phyloP scores from a whole-genome alignment of 2,888 invertebrate species.

The Prosopocoilus inquinatus region DNA sequence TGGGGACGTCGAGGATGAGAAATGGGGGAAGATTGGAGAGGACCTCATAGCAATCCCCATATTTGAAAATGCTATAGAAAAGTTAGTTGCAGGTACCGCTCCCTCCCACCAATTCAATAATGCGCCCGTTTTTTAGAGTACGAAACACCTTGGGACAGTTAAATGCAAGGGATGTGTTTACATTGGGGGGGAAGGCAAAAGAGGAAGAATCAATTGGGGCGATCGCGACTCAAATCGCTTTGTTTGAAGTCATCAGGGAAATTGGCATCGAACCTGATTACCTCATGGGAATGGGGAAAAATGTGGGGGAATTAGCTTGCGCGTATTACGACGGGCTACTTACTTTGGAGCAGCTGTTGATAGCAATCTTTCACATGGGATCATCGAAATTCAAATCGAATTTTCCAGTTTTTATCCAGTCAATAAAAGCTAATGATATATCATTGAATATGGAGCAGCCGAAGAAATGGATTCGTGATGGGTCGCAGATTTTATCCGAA shows the following conservation, averaged over 20 bases:
- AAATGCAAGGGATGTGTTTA: too few species aligned
- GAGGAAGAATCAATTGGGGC: too few species aligned
- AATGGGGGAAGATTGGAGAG: background rate
- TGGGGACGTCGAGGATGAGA: background rate
- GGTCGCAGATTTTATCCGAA: background rate
- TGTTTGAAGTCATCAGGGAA: slow-evolving; percentile 1
- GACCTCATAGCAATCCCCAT: background rate
- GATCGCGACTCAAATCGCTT: background rate
- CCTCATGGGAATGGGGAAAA: background rate
- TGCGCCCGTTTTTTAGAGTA: too few species aligned
- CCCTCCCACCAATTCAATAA: too few species aligned
- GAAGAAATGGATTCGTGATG: too few species aligned
- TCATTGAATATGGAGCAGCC: too few species aligned
- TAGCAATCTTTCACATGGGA: background rate
- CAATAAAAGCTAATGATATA: too few species aligned
- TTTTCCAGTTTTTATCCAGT: too few species aligned
- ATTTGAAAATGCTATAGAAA: too few species aligned
- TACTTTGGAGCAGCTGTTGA: slow-evolving; percentile 5
- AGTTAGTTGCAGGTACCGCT: too few species aligned
- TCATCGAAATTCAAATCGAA: background rate
- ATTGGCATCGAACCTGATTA: slow-evolving; percentile 1
- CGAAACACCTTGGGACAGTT: too few species aligned
- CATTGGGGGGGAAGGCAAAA: too few species aligned
- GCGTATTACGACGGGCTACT: slow-evolving; percentile 3
- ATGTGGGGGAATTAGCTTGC: slow-evolving; percentile 4